Percentiles rank a stretch among this genome's conserved stretches.
Conservation (phyloP, 2,888 invertebrate species). For the Entomobrya proxima region DNA sequence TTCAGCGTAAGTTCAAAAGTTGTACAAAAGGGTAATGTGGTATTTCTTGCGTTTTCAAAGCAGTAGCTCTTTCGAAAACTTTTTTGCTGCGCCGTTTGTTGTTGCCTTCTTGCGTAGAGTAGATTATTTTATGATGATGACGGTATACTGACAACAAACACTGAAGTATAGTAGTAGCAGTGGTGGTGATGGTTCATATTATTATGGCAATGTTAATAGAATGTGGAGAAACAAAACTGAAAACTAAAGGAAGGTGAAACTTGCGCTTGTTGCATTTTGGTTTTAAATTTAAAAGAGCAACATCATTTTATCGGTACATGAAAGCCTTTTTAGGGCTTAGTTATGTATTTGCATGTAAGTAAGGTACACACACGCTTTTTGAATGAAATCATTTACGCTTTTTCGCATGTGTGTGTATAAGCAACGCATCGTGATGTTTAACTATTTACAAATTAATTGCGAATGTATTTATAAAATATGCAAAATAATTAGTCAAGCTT, state of each 20-base stretch:
- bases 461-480: no score
- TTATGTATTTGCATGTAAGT: background rate
- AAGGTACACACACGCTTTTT: no score
- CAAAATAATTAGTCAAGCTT: no score
- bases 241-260: constrained; percentile 53
- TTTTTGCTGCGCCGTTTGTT: background rate
- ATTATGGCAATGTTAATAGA: background rate
- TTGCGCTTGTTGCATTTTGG: constrained; percentile 45
- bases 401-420: no score
- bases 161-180: no score
- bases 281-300: background rate
- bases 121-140: constrained; percentile 5
- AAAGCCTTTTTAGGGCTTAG: background rate
- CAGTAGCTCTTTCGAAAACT: background rate
- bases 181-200: constrained; percentile 27
- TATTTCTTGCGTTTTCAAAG: background rate
- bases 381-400: no score
- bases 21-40: background rate
- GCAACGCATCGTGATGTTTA: no score
- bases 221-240: constrained; percentile 56
- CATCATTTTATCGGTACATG: background rate
- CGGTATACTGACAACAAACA: no score
- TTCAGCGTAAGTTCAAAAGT: constrained; percentile 20
- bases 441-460: no score
- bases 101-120: background rate